A percentile compares a stretch with the other conserved stretches of the same genome.
These are phyloP conservation scores for Ambastaia sidthimunki DNA, from an alignment of 2,797 vertebrate species.

Conservation along the genomic window DNA sequence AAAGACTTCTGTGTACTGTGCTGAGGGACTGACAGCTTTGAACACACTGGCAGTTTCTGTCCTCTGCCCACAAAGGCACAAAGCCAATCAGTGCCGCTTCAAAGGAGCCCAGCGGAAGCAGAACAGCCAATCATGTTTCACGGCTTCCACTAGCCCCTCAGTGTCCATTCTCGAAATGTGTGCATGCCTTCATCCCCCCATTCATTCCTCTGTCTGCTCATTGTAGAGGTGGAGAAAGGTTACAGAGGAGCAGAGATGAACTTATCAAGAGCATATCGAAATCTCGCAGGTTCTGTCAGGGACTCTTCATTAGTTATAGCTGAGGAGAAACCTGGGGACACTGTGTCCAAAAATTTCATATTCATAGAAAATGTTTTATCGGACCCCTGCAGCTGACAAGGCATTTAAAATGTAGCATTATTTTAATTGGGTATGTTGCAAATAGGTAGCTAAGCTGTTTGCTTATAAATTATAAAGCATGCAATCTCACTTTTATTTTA, in stretches of 20 bases:
- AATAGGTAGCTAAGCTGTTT: constrained; percentile 67
- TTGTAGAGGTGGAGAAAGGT: constrained; percentile 33
- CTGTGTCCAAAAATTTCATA: constrained; percentile 10
- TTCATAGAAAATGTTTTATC: constrained; percentile 26
- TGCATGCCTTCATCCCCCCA: constrained; percentile 24
- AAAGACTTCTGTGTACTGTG: constrained; percentile 24
- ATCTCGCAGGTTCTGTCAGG: constrained; percentile 21
- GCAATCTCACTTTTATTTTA: constrained; percentile 59
- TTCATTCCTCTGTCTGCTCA: constrained; percentile 36
- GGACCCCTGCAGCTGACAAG: constrained; percentile 10
- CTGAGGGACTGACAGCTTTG: constrained; percentile 34
- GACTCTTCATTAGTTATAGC: constrained; percentile 21
- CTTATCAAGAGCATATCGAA: constrained; percentile 41
- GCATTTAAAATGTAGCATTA: constrained; percentile 61
- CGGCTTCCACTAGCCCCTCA: constrained; percentile 23
- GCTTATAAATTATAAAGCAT: constrained; percentile 73
- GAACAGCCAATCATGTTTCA: constrained; percentile 39
- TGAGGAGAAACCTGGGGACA: not conserved
- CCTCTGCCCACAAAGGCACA: constrained; percentile 44
- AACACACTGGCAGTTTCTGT: constrained; percentile 46
- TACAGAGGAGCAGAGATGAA: constrained; percentile 16
- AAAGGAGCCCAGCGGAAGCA: constrained; percentile 32
- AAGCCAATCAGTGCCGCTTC: constrained; percentile 46
- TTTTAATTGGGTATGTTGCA: constrained; percentile 62
- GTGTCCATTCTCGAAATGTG: not conserved